Conservation (phyloP, 2,888 invertebrate genomes). For the Tiliacea citrago region DNA sequence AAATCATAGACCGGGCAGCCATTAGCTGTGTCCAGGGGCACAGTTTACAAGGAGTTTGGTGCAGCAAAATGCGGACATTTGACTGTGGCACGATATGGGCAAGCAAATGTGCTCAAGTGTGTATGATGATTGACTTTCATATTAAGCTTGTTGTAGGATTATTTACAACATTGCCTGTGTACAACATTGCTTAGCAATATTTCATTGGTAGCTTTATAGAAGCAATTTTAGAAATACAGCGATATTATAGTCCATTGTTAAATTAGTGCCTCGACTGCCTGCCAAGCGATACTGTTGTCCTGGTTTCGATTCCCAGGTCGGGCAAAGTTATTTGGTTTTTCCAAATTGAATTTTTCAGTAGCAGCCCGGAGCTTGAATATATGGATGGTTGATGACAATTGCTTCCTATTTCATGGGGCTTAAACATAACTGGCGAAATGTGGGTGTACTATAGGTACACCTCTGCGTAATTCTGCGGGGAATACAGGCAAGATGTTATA, state of each 20-base stretch:
- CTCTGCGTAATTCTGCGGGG: too few species aligned
- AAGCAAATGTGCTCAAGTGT: background rate
- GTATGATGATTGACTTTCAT: slow-evolving; percentile 2
- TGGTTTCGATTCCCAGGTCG: too few species aligned
- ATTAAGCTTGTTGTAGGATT: background rate
- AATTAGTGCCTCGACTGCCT: too few species aligned
- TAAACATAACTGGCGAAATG: background rate
- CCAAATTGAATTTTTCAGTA: too few species aligned
- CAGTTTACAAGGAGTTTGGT: background rate
- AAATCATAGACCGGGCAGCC: background rate
- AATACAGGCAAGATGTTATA: background rate
- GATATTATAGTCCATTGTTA: too few species aligned
- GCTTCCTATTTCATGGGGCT: background rate
- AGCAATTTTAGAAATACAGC: too few species aligned
- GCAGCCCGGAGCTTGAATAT: too few species aligned
- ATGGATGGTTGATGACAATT: too few species aligned
- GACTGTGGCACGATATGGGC: background rate
- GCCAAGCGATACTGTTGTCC: too few species aligned
- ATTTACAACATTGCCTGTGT: background rate
- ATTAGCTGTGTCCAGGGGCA: background rate
- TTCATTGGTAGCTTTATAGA: too few species aligned
- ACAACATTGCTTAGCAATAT: background rate
- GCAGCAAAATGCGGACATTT: background rate
- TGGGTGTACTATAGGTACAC: too few species aligned
- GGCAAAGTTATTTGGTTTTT: too few species aligned